phyloP scores from a whole-genome alignment of 2,888 invertebrate genomes.

The Anticlea derivata region DNA sequence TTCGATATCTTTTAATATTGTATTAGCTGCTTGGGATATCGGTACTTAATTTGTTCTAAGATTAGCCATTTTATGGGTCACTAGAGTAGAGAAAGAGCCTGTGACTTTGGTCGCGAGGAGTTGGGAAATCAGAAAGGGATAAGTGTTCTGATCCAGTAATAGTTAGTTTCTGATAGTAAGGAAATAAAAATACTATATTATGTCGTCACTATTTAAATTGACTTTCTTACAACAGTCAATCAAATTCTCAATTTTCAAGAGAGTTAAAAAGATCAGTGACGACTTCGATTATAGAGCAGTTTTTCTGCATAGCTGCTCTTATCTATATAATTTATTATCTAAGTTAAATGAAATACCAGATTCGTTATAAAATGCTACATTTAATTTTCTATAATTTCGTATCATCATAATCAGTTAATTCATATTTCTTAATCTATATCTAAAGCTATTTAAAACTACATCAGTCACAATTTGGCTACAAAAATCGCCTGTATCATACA shows the following conservation, averaged over 20 bases:
- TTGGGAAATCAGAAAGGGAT: no score
- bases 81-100: no score
- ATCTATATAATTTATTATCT: background rate
- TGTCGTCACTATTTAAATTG: no score
- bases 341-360: slow-evolving; percentile 6
- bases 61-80: background rate
- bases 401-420: slow-evolving; percentile 19
- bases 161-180: no score
- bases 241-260: no score
- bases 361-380: slow-evolving; percentile 39
- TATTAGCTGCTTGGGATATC: background rate
- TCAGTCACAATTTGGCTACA: slow-evolving; percentile 67
- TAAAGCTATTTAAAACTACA: slow-evolving; percentile 55
- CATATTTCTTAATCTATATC: slow-evolving; percentile 38
- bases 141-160: no score
- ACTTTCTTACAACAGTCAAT: no score
- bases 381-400: slow-evolving; percentile 40
- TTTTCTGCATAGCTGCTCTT: no score
- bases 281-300: no score
- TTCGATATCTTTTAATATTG: slow-evolving; percentile 8
- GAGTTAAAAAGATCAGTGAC: no score
- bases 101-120: no score
- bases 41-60: slow-evolving; percentile 1
- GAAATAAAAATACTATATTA: no score
- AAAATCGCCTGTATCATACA: slow-evolving; percentile 22